These are phyloP conservation scores for Poecilia gillii DNA, from an alignment of 2,797 vertebrate species.

Conservation along the genomic window DNA sequence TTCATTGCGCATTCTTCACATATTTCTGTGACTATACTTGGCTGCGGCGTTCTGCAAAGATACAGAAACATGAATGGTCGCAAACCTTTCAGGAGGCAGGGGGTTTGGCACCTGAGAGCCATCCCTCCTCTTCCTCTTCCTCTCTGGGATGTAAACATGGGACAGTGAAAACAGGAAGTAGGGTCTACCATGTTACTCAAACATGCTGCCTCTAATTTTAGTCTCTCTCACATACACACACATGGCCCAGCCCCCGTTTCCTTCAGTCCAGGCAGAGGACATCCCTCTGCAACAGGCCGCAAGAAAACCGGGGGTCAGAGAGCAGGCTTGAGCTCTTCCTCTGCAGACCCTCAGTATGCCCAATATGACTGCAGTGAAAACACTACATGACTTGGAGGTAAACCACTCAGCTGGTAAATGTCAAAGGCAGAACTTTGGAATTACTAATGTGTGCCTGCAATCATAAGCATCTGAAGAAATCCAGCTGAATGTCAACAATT, in stretches of 20 bases:
- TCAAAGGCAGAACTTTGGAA: neutral
- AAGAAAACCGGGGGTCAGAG: constrained; percentile 59
- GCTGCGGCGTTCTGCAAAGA: neutral
- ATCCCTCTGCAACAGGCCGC: constrained; percentile 56
- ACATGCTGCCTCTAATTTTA: constrained; percentile 80
- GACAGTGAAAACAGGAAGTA: constrained; percentile 85
- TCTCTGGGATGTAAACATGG: constrained; percentile 76
- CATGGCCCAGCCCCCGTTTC: constrained; percentile 67
- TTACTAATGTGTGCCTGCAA: neutral
- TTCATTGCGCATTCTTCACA: constrained; percentile 30
- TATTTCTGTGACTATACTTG: neutral
- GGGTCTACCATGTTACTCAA: constrained; percentile 80
- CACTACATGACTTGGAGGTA: neutral
- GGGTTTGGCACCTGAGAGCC: constrained; percentile 34
- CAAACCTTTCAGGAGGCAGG: neutral
- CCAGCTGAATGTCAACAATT: neutral
- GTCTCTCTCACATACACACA: constrained; percentile 22
- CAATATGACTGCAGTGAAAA: neutral
- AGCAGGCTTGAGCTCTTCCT: constrained; percentile 45
- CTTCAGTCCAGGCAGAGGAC: constrained; percentile 68
- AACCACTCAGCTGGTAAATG: neutral
- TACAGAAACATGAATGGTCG: constrained; percentile 5
- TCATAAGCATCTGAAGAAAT: neutral
- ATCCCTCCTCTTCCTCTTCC: constrained; percentile 37
- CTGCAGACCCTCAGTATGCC: constrained; percentile 9